These are phyloP conservation scores for Drosophila birchii DNA, from an alignment of 2,888 invertebrate species.

Conservation along the genomic window DNA sequence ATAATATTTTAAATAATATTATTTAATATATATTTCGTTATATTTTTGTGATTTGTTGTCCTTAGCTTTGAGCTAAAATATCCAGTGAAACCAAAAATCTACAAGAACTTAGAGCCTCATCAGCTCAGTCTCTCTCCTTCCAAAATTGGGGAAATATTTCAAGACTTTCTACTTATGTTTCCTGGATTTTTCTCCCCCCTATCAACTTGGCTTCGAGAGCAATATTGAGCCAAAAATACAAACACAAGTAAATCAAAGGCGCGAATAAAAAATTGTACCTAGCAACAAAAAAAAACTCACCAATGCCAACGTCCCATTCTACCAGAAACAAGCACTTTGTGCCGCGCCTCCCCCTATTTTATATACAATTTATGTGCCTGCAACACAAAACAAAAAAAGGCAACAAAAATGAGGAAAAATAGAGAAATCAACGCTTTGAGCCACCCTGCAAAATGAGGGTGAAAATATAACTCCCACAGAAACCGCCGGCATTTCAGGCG, in stretches of 20 bases:
- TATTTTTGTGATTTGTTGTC: background rate
- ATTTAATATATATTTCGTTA: background rate
- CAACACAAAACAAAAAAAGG: slow-evolving; percentile 14
- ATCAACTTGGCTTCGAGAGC: background rate
- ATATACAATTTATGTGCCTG: slow-evolving; percentile 75
- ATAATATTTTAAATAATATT: background rate
- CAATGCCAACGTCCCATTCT: slow-evolving; percentile 60
- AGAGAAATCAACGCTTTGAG: slow-evolving; percentile 57
- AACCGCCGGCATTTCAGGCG: slow-evolving; percentile 78
- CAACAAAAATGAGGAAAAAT: slow-evolving; percentile 17
- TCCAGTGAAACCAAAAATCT: rapidly evolving
- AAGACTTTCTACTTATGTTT: background rate
- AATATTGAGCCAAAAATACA: slow-evolving; percentile 29
- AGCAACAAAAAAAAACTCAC: slow-evolving; percentile 65
- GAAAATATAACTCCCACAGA: slow-evolving; percentile 51
- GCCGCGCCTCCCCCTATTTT: slow-evolving; percentile 47
- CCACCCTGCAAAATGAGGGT: slow-evolving; percentile 70
- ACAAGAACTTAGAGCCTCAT: background rate
- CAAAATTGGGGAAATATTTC: background rate
- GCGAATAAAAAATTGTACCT: slow-evolving; percentile 42
- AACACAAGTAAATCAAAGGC: slow-evolving; percentile 17
- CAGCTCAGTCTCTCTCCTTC: background rate
- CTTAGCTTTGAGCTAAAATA: background rate
- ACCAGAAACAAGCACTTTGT: slow-evolving; percentile 39
- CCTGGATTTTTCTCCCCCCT: background rate